Conservation (phyloP, 2,888 invertebrate species). For the Hirtodrosophila histrioides region DNA sequence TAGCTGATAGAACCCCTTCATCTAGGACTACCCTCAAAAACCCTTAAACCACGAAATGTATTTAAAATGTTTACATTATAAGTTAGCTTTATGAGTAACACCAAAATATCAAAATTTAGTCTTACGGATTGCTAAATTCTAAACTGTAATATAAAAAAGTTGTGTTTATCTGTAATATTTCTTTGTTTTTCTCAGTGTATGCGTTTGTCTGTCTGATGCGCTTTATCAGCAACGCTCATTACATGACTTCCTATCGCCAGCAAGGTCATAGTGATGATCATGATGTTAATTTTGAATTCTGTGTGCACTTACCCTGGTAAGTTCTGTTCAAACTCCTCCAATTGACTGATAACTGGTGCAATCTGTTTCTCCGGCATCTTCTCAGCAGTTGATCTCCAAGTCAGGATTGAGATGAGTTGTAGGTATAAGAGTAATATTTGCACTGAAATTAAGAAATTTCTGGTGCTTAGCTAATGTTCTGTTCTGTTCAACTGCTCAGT, state of each 20-base stretch:
- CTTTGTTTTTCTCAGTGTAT: slow-evolving; percentile 1
- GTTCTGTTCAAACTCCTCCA: slow-evolving; percentile 79
- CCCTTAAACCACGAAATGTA: too few species aligned
- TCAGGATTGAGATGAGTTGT: slow-evolving; percentile 13
- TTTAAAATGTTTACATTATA: too few species aligned
- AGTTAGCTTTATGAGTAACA: too few species aligned
- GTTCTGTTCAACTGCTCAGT: slow-evolving; percentile 17
- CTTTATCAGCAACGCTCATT: slow-evolving; percentile 47
- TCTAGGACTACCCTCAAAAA: too few species aligned
- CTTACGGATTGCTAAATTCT: too few species aligned
- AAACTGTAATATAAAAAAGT: too few species aligned
- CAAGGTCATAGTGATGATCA: slow-evolving; percentile 59
- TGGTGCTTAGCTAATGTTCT: slow-evolving; percentile 1
- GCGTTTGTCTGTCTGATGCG: slow-evolving; percentile 2
- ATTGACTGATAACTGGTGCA: slow-evolving; percentile 73
- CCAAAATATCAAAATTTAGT: too few species aligned
- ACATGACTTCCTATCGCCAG: slow-evolving; percentile 72
- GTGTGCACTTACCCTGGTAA: slow-evolving; percentile 79
- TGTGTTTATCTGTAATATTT: background rate
- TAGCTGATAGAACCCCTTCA: too few species aligned
- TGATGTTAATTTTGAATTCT: slow-evolving; percentile 3
- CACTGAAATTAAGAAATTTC: slow-evolving; percentile 13
- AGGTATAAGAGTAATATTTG: slow-evolving; percentile 7
- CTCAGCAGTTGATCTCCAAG: slow-evolving; percentile 15
- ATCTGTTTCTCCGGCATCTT: slow-evolving; percentile 77